Conservation (phyloP, 1,140 invertebrate genomes). For the Spodoptera litura region DNA sequence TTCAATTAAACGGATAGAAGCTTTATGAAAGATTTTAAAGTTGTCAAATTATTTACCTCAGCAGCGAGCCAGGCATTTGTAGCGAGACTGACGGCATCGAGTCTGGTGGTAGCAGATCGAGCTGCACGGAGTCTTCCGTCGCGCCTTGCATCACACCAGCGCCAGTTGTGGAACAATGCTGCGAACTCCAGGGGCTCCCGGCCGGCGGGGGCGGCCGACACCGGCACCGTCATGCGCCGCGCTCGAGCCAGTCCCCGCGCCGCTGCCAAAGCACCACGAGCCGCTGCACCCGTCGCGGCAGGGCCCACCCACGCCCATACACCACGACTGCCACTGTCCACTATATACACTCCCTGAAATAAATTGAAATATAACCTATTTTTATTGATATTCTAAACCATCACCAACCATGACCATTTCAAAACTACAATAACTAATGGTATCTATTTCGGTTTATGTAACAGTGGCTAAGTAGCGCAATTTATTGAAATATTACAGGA, state of each 20-base stretch:
- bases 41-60: conserved; percentile 58
- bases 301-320: conserved; percentile 98
- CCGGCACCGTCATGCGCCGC: conserved; percentile 92
- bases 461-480: not conserved
- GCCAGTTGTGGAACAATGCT: conserved; percentile 93
- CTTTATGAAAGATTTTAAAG: too few relatives aligned
- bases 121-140: conserved; percentile 76
- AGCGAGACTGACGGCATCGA: conserved; percentile 90
- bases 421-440: too few relatives aligned
- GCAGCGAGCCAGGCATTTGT: conserved; percentile 85
- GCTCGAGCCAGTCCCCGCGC: conserved; percentile 96
- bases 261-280: conserved; percentile 91
- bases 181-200: conserved; percentile 96
- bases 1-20: too few relatives aligned
- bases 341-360: conserved; percentile 92
- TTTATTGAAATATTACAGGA: not conserved
- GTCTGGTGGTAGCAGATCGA: conserved; percentile 88
- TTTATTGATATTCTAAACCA: too few relatives aligned
- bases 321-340: conserved; percentile 94
- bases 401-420: too few relatives aligned
- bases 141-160: conserved; percentile 74
- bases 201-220: conserved; percentile 92
- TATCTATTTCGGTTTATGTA: not conserved
- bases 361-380: too few relatives aligned
- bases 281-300: conserved; percentile 94